These are phyloP conservation scores for Microdon myrmicae DNA, from an alignment of 2,888 invertebrate species.

Conservation along the genomic window DNA sequence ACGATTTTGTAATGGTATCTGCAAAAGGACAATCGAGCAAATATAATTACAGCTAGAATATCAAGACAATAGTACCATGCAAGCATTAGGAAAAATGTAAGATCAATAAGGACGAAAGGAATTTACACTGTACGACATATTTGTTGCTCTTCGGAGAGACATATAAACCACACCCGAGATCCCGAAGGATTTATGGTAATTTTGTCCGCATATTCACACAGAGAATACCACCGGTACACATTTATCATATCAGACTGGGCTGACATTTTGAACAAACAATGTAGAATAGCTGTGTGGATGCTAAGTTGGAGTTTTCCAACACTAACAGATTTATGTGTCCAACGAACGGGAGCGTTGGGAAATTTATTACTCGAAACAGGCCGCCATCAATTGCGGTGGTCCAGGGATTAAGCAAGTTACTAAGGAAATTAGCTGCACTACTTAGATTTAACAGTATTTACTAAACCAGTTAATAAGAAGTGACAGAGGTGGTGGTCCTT, in stretches of 20 bases:
- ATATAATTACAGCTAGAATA: neutral
- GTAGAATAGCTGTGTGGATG: conserved; percentile 38
- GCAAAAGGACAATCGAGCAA: conserved; percentile 61
- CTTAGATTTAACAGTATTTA: conserved; percentile 14
- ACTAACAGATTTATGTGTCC: conserved; percentile 35
- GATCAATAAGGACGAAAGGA: conserved; percentile 34
- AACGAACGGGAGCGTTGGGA: conserved; percentile 17
- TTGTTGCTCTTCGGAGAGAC: conserved; percentile 29
- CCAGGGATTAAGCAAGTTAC: conserved; percentile 15
- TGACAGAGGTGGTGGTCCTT: conserved; percentile 14
- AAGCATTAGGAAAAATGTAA: conserved; percentile 25
- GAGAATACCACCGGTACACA: conserved; percentile 15
- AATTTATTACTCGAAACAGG: conserved; percentile 30
- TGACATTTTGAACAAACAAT: conserved; percentile 43
- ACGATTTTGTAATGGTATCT: conserved; percentile 90
- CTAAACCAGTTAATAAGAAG: conserved; percentile 14
- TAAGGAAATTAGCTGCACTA: conserved; percentile 31
- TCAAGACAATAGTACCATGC: conserved; percentile 12
- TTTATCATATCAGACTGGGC: conserved; percentile 45
- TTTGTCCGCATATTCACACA: conserved; percentile 11
- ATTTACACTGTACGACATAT: conserved; percentile 37
- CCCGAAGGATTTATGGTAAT: conserved; percentile 44
- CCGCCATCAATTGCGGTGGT: neutral
- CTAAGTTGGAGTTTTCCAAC: conserved; percentile 41
- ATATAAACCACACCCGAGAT: no score